Evolutionary conservation across 2,888 invertebrate species (phyloP).

Genomic region (Osedax frankpressi): DNA sequence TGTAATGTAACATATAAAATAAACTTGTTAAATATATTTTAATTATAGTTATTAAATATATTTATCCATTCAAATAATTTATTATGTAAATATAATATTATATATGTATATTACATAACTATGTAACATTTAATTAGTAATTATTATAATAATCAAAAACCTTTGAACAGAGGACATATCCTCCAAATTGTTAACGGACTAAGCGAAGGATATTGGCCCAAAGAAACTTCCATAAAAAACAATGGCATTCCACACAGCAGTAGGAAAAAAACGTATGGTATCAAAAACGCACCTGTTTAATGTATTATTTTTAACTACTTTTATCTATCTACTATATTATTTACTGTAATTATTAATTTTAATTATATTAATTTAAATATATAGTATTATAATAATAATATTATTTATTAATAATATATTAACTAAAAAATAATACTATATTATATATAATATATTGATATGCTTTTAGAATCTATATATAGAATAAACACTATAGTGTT

Average conservation of each 20-base stretch:
- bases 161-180: constrained; percentile 53
- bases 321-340: too few species aligned
- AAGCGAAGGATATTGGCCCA: constrained; percentile 54
- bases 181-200: constrained; percentile 54
- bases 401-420: too few species aligned
- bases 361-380: too few species aligned
- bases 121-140: too few species aligned
- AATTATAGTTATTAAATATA: neutral
- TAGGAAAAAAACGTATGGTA: constrained; percentile 54
- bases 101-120: too few species aligned
- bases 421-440: too few species aligned
- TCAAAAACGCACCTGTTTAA: constrained; percentile 55
- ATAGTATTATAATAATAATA: too few species aligned
- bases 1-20: neutral
- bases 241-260: constrained; percentile 54
- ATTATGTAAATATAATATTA: neutral
- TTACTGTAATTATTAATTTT: too few species aligned
- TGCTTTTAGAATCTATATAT: too few species aligned
- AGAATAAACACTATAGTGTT: too few species aligned
- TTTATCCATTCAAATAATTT: neutral
- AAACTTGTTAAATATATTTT: neutral
- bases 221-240: constrained; percentile 54
- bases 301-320: too few species aligned
- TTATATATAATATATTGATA: too few species aligned
- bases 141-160: constrained; percentile 31